Evolutionary conservation across 2,113 vertebrate genomes (phyloP).

Genomic region (Scolopax mira): DNA sequence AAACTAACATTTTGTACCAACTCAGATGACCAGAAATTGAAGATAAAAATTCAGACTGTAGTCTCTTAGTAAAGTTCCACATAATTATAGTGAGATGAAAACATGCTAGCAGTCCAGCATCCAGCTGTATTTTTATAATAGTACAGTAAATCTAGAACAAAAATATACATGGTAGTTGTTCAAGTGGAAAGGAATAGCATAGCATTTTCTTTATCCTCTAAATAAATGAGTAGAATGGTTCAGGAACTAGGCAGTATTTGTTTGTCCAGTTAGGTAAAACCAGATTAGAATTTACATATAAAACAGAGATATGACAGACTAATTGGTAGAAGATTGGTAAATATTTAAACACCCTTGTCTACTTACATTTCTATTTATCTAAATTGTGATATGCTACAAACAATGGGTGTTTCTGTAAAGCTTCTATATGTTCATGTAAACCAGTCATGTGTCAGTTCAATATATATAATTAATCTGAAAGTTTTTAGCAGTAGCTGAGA

Average conservation of each 20-base stretch:
- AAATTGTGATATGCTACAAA: not conserved
- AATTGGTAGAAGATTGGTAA: not conserved
- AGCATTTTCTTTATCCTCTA: not conserved
- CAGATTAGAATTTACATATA: fast-evolving
- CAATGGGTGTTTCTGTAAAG: not conserved
- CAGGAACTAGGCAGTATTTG: not conserved
- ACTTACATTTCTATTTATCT: not conserved
- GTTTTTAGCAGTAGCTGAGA: not conserved
- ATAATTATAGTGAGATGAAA: not conserved
- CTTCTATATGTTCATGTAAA: not conserved
- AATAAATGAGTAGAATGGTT: not conserved
- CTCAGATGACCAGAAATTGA: not conserved
- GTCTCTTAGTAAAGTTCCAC: not conserved
- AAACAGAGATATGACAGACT: not conserved
- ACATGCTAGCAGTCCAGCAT: not conserved
- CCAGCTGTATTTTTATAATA: not conserved
- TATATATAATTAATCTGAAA: not conserved
- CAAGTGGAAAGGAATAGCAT: not conserved
- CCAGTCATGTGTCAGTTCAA: not conserved
- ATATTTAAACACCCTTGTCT: not conserved
- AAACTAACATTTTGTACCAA: not conserved
- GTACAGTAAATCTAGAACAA: not conserved
- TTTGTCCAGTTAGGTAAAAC: not conserved
- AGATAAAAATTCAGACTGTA: not conserved
- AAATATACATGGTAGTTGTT: not conserved